phyloP scores from a whole-genome alignment of 2,888 invertebrate genomes.

The Dicycla oo region DNA sequence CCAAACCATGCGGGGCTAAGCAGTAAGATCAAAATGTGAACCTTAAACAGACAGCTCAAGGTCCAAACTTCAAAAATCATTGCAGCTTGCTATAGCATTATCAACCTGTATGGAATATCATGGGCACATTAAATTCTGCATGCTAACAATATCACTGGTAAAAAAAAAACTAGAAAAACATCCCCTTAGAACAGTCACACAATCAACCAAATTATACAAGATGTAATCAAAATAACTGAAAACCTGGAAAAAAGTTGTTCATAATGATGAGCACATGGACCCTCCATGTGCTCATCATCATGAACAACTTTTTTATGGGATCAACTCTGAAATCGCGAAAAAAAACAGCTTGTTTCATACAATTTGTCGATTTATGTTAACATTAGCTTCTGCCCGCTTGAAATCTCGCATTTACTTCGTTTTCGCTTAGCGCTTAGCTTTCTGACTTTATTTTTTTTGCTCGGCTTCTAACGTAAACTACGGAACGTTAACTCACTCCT shows the following conservation, averaged over 20 bases:
- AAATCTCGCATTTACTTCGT: too few relatives aligned
- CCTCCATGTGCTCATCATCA: not conserved
- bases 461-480: too few relatives aligned
- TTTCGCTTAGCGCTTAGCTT: too few relatives aligned
- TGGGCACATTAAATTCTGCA: slow-evolving; percentile 45
- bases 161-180: slow-evolving; percentile 8
- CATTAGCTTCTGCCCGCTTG: too few relatives aligned
- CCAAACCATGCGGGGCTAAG: slow-evolving; percentile 69
- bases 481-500: too few relatives aligned
- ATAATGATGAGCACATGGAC: too few relatives aligned
- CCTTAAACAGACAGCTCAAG: slow-evolving; percentile 67
- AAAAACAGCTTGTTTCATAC: not conserved
- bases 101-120: slow-evolving; percentile 71
- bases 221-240: not conserved
- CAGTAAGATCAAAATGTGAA: slow-evolving; percentile 74
- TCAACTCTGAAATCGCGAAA: not conserved
- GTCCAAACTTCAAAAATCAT: slow-evolving; percentile 63
- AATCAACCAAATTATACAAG: not conserved
- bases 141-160: slow-evolving; percentile 16
- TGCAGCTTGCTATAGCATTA: slow-evolving; percentile 69
- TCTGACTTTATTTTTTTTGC: too few relatives aligned
- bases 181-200: slow-evolving; percentile 1
- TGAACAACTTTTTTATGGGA: not conserved
- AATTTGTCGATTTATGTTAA: not conserved
- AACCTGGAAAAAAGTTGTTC: too few relatives aligned